Conservation (phyloP, 92 coral and sea anemone genomes). For the Bergia sp. region DNA sequence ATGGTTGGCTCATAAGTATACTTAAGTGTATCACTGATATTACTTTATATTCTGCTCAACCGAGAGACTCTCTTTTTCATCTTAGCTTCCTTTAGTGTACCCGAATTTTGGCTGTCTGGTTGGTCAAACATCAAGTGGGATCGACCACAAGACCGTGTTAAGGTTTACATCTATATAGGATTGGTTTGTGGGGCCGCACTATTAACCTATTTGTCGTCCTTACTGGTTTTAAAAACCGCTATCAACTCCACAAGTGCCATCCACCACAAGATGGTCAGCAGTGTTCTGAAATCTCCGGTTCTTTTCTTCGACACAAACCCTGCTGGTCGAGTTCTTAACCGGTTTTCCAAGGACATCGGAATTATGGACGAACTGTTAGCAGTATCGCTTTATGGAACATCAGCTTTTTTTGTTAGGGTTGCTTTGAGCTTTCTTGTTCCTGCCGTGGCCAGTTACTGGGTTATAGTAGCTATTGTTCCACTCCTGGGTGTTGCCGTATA, state of each 20-base stretch:
- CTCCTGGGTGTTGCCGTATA: not conserved
- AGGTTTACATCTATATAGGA: not conserved
- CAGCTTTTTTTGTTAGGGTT: not conserved
- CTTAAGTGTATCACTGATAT: too few relatives aligned
- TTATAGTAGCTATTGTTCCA: not conserved
- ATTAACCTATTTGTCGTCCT: not conserved
- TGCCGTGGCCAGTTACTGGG: not conserved
- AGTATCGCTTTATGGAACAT: not conserved
- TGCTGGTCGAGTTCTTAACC: too few relatives aligned
- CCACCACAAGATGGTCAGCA: too few relatives aligned
- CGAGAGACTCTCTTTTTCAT: not conserved
- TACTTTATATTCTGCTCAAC: too few relatives aligned
- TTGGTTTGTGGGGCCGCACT: not conserved
- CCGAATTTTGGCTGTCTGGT: slow-evolving; percentile 22
- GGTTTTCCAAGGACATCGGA: not conserved
- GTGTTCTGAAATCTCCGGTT: too few relatives aligned
- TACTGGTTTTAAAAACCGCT: slow-evolving; percentile 3
- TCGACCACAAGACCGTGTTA: not conserved
- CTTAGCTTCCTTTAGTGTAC: slow-evolving; percentile 13
- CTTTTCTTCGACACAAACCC: too few relatives aligned
- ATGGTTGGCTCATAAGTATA: too few relatives aligned
- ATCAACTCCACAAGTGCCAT: not conserved
- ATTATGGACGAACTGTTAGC: not conserved
- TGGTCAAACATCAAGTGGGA: slow-evolving; percentile 23
- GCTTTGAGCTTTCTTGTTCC: not conserved